These are phyloP conservation scores for Cryptops parisi DNA, from an alignment of 2,888 invertebrate genomes.

Conservation along the genomic window DNA sequence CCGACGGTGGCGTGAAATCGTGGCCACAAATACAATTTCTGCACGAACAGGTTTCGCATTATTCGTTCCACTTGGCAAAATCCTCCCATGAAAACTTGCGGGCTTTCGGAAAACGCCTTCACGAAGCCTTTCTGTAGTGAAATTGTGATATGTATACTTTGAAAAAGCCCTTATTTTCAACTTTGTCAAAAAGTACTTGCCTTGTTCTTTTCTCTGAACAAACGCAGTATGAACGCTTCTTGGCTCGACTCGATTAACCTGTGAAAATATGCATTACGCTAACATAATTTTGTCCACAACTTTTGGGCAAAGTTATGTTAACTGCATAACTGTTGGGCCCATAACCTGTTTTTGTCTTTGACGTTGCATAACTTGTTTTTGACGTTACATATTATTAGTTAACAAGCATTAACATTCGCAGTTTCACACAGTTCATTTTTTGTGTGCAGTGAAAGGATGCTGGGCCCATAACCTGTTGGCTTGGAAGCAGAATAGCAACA, in stretches of 20 bases:
- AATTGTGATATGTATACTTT: neutral
- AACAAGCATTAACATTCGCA: too few relatives aligned
- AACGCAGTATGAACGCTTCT: conserved; percentile 82
- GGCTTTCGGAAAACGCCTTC: conserved; percentile 83
- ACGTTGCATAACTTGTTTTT: too few relatives aligned
- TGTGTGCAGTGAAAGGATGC: too few relatives aligned
- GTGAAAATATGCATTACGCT: too few relatives aligned
- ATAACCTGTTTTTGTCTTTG: too few relatives aligned
- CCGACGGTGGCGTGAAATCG: conserved; percentile 56
- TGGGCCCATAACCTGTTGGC: too few relatives aligned
- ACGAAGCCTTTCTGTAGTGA: conserved; percentile 67
- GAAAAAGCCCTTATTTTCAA: neutral
- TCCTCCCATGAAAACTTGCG: conserved; percentile 77
- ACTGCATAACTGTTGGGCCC: too few relatives aligned
- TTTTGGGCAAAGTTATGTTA: too few relatives aligned
- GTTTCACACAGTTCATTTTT: too few relatives aligned
- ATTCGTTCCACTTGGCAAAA: conserved; percentile 83
- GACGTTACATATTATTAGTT: too few relatives aligned
- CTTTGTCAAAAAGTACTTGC: conserved; percentile 30
- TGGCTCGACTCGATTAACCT: conserved; percentile 61
- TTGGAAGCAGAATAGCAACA: too few relatives aligned
- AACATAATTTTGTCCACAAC: too few relatives aligned
- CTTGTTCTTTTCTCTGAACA: conserved; percentile 86
- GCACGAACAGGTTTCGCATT: conserved; percentile 85
- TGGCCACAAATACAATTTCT: conserved; percentile 84